Conservation (phyloP, 1,140 invertebrate species). For the Papilio polyxenes region DNA sequence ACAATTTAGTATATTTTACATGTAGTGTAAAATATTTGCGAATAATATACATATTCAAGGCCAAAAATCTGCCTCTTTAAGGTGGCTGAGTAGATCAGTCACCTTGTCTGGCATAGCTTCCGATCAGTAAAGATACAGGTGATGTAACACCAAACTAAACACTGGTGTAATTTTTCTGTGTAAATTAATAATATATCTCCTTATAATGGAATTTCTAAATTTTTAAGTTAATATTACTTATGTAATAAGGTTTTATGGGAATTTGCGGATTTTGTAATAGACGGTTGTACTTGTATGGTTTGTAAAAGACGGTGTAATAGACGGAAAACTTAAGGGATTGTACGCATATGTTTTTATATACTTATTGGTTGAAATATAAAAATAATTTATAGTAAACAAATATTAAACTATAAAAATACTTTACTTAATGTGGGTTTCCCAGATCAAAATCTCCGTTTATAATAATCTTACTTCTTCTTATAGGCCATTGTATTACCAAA, state of each 20-base stretch:
- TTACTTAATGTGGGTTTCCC: no score
- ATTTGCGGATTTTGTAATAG: no score
- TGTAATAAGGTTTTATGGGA: no score
- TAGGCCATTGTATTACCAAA: not conserved
- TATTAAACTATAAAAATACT: no score
- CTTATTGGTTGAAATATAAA: no score
- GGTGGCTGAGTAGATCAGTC: constrained; percentile 5
- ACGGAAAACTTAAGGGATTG: no score
- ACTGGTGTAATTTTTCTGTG: not conserved
- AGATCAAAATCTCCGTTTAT: not conserved
- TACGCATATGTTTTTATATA: no score
- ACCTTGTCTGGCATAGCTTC: not conserved
- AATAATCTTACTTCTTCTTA: not conserved
- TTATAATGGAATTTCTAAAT: not conserved
- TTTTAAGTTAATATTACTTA: no score
- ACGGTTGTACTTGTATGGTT: no score
- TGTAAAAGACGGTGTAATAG: no score
- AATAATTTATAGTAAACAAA: no score
- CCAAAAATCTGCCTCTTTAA: not conserved
- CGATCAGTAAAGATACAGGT: constrained; percentile 25
- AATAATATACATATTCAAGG: constrained; percentile 24
- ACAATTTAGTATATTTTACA: not conserved
- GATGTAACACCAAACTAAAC: constrained; percentile 10
- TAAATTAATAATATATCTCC: not conserved
- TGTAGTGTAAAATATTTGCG: constrained; percentile 26